Evolutionary conservation across 2,113 vertebrate species (phyloP).

Genomic region (Carettochelys insculpta): DNA sequence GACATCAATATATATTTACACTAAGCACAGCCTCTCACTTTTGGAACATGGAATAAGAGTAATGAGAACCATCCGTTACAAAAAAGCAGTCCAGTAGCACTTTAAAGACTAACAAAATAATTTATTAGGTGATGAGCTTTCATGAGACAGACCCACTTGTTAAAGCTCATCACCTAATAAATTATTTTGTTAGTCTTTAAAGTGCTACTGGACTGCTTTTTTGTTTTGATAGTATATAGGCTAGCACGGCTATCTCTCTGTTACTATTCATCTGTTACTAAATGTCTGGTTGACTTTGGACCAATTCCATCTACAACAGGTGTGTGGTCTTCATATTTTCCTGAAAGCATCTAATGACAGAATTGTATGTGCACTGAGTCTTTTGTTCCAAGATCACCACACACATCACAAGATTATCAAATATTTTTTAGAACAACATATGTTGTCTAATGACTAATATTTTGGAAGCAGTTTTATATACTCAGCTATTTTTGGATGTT

Average conservation of each 20-base stretch:
- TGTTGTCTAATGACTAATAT: slow-evolving; percentile 19
- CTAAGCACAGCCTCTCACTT: slow-evolving; percentile 5
- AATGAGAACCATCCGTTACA: slow-evolving; percentile 56
- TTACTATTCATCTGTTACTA: slow-evolving; percentile 56
- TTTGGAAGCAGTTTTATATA: slow-evolving; percentile 17
- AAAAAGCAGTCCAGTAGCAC: too few species aligned
- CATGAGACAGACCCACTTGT: too few species aligned
- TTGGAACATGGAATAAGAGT: slow-evolving; percentile 39
- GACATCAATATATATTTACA: neutral
- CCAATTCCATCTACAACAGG: slow-evolving; percentile 39
- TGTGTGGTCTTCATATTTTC: slow-evolving; percentile 17
- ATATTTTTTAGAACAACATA: slow-evolving; percentile 45
- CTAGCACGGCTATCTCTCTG: too few species aligned
- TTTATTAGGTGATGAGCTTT: too few species aligned
- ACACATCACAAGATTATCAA: too few species aligned
- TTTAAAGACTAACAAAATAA: too few species aligned
- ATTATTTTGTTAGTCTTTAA: too few species aligned
- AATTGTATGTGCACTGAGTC: slow-evolving; percentile 9
- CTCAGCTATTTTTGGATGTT: neutral
- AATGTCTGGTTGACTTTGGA: slow-evolving; percentile 33
- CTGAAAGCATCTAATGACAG: slow-evolving; percentile 36
- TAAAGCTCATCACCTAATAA: too few species aligned
- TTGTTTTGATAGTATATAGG: too few species aligned
- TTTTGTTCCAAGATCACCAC: slow-evolving; percentile 29
- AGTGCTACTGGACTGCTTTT: too few species aligned